Evolutionary conservation across 2,797 vertebrate genomes (phyloP).

Genomic region (Chaunax sp.): DNA sequence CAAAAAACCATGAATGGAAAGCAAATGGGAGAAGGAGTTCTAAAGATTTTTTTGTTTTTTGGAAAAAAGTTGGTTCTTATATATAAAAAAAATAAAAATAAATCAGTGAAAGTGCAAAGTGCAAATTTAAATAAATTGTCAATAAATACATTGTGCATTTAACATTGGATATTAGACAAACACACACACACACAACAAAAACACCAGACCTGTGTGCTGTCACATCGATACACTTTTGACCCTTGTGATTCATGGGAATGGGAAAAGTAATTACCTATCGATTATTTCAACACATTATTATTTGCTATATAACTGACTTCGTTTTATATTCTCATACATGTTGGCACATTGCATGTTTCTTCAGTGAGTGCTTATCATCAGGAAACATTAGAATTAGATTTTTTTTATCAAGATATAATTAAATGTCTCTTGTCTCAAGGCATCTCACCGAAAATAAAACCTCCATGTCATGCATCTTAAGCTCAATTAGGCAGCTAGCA

Average conservation of each 20-base stretch:
- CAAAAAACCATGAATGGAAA: too few species aligned
- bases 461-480: constrained; percentile 20
- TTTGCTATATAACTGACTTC: not conserved
- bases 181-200: too few species aligned
- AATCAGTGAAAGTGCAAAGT: too few species aligned
- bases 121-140: too few species aligned
- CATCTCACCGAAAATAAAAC: constrained; percentile 29
- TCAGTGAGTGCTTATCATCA: constrained; percentile 14
- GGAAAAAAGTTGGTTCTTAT: too few species aligned
- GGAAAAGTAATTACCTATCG: not conserved
- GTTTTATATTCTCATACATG: not conserved
- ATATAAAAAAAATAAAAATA: too few species aligned
- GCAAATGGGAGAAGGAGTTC: too few species aligned
- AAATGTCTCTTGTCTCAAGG: constrained; percentile 28
- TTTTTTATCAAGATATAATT: constrained; percentile 46
- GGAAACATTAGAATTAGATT: constrained; percentile 27
- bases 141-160: too few species aligned
- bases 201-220: too few species aligned
- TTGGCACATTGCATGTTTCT: not conserved
- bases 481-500: constrained; percentile 36
- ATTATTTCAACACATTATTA: not conserved
- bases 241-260: not conserved
- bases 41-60: too few species aligned
- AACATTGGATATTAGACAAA: too few species aligned
- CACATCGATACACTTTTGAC: not conserved